Conservation (phyloP, 2,797 vertebrate species). For the Melanotaenia parkinsoni region DNA sequence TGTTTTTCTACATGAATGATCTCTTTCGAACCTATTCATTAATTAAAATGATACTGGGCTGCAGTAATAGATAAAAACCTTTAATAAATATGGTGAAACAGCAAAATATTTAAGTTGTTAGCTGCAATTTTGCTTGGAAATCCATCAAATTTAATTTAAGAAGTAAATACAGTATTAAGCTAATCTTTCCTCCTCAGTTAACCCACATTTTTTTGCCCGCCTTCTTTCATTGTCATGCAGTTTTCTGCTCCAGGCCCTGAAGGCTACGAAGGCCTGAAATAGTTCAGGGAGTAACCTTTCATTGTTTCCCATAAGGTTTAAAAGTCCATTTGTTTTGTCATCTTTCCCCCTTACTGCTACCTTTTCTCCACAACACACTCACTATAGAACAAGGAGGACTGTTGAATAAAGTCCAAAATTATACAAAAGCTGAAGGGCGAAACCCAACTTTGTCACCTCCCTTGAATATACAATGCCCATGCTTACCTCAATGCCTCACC, state of each 20-base stretch:
- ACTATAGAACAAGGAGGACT: slow-evolving; percentile 66
- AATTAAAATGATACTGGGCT: neutral
- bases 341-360: slow-evolving; percentile 49
- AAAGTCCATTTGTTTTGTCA: slow-evolving; percentile 65
- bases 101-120: neutral
- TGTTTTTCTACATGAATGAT: neutral
- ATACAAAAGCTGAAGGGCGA: slow-evolving; percentile 69
- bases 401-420: slow-evolving; percentile 67
- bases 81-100: no score
- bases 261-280: slow-evolving; percentile 43
- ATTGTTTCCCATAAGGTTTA: slow-evolving; percentile 74
- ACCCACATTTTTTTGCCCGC: slow-evolving; percentile 24
- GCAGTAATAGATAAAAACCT: neutral
- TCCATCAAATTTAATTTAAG: slow-evolving; percentile 11
- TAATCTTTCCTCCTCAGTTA: slow-evolving; percentile 25
- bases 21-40: no score
- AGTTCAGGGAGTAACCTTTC: slow-evolving; percentile 63
- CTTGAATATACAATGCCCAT: slow-evolving; percentile 76
- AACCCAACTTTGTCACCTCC: slow-evolving; percentile 74
- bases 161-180: slow-evolving; percentile 6
- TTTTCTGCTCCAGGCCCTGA: slow-evolving; percentile 52
- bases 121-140: neutral
- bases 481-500: slow-evolving; percentile 64
- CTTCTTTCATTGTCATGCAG: slow-evolving; percentile 74
- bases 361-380: slow-evolving; percentile 51